These are phyloP conservation scores for Propithecus perrieri DNA, from an alignment of 2,797 vertebrate species.

Conservation along the genomic window DNA sequence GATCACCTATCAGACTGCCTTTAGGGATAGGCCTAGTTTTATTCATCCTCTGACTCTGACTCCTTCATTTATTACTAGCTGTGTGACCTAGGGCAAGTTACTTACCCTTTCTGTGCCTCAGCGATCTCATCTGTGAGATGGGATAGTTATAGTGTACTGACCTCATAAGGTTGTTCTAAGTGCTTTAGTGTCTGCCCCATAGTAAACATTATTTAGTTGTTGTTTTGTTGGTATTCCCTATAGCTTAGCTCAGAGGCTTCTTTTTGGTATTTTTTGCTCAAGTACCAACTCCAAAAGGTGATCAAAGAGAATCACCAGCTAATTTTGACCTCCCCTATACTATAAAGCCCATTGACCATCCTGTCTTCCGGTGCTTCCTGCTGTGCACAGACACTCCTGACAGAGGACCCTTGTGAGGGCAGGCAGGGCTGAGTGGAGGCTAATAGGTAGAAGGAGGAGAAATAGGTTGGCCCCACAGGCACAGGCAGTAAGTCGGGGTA, in stretches of 20 bases:
- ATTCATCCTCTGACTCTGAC: not conserved
- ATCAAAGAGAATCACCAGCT: not conserved
- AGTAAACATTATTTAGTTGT: not conserved
- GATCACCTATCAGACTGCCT: not conserved
- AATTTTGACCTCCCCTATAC: not conserved
- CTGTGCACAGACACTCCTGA: not conserved
- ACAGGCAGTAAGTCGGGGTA: rapidly evolving
- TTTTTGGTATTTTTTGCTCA: not conserved
- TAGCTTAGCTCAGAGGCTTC: not conserved
- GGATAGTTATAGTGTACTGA: not conserved
- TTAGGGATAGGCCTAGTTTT: not conserved
- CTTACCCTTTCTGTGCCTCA: not conserved
- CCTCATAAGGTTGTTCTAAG: not conserved
- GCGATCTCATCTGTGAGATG: not conserved
- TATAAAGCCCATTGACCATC: not conserved
- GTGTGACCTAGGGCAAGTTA: not conserved
- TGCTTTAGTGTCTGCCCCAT: not conserved
- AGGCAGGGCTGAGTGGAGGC: not conserved
- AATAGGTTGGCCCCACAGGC: not conserved
- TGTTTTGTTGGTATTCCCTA: not conserved
- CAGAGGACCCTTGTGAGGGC: not conserved
- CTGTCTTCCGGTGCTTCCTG: not conserved
- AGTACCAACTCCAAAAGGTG: not conserved
- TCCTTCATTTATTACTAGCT: not conserved
- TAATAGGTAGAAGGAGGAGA: not conserved